A percentile compares a stretch with the other conserved stretches of the same genome.
phyloP scores from a whole-genome alignment of 2,113 vertebrate genomes.

The Herpailurus yagouaroundi region DNA sequence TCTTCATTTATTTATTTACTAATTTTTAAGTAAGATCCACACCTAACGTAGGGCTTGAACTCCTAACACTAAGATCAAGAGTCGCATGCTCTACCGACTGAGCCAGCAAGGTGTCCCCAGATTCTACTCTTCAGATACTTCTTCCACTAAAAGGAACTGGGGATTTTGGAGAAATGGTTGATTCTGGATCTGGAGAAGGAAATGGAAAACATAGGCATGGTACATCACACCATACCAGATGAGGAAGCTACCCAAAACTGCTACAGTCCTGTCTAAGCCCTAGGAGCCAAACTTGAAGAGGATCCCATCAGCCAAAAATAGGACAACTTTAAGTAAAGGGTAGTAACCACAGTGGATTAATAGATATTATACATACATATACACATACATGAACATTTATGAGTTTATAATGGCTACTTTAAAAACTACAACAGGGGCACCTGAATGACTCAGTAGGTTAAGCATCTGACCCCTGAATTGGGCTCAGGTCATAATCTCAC shows the following conservation, averaged over 20 bases:
- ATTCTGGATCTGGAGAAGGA: constrained; percentile 21
- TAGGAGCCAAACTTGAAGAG: background rate
- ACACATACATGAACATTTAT: background rate
- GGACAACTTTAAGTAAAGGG: background rate
- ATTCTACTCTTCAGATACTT: background rate
- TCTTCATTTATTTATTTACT: background rate
- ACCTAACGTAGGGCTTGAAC: background rate
- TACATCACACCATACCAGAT: background rate
- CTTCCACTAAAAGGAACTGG: background rate
- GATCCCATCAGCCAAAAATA: background rate
- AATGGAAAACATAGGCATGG: background rate
- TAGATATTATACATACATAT: background rate
- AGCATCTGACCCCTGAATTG: too few relatives aligned
- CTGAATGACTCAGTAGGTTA: too few relatives aligned
- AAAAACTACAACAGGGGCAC: background rate
- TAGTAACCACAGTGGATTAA: background rate
- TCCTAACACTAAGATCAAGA: background rate
- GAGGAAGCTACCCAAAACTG: too few relatives aligned
- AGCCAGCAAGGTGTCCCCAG: background rate
- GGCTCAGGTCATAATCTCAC: too few relatives aligned
- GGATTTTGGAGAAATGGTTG: background rate
- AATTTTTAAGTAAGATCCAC: background rate
- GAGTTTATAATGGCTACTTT: background rate
- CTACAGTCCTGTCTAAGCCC: background rate
- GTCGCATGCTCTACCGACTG: background rate